Percentiles rank a stretch among this genome's conserved stretches.
phyloP scores from a whole-genome alignment of 2,888 invertebrate species.

The Hipparchia sbordonii region DNA sequence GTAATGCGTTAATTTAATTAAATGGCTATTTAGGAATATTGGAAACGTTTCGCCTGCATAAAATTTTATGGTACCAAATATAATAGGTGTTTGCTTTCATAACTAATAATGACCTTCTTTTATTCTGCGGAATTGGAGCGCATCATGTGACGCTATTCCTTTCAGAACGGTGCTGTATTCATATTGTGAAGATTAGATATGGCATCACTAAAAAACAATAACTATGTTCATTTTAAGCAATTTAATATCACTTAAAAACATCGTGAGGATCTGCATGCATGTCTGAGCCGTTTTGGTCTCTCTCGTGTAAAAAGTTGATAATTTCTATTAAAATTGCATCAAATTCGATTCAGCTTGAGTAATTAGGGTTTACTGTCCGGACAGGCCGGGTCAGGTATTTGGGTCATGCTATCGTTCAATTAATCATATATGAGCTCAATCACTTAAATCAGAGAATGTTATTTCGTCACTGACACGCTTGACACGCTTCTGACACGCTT shows the following conservation, averaged over 20 bases:
- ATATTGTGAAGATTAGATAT: constrained; percentile 20
- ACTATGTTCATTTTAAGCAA: background rate
- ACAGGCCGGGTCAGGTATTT: too few species aligned
- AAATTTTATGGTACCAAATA: background rate
- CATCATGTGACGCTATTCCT: constrained; percentile 20
- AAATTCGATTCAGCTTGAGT: background rate
- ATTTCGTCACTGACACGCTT: too few species aligned
- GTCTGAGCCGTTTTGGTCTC: too few species aligned
- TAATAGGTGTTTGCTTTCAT: constrained; percentile 23
- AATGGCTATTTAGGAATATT: background rate
- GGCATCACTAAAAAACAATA: background rate
- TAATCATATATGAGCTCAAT: too few species aligned
- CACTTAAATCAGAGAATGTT: too few species aligned
- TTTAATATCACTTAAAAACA: background rate
- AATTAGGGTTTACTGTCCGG: too few species aligned
- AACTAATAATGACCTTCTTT: constrained; percentile 20
- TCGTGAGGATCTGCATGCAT: too few species aligned
- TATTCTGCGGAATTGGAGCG: constrained; percentile 32
- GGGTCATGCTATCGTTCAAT: too few species aligned
- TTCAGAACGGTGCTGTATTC: constrained; percentile 24
- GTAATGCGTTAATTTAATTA: background rate
- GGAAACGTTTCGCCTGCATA: background rate
- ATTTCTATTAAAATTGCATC: background rate
- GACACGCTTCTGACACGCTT: too few species aligned
- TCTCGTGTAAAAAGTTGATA: too few species aligned